Conservation (phyloP, 2,797 vertebrate genomes). For the Sciurus vulgaris region DNA sequence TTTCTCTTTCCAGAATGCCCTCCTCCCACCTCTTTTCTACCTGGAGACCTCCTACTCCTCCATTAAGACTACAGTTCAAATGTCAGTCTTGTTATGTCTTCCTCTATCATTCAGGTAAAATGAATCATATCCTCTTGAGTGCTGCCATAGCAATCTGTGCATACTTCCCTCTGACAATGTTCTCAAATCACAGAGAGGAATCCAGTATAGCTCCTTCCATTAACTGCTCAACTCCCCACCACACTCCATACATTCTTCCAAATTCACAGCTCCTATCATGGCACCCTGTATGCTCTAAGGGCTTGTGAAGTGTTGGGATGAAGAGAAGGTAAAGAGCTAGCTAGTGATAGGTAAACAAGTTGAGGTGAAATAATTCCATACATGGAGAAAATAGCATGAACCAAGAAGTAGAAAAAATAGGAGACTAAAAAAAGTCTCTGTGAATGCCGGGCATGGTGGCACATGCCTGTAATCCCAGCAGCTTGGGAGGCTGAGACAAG, state of each 20-base stretch:
- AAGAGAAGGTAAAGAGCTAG: background rate
- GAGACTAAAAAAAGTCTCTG: background rate
- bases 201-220: background rate
- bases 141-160: background rate
- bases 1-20: conserved; percentile 20
- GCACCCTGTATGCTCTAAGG: background rate
- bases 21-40: conserved; percentile 21
- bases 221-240: background rate
- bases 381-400: background rate
- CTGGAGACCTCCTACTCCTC: background rate
- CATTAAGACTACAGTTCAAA: conserved; percentile 57
- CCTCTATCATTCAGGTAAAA: conserved; percentile 57
- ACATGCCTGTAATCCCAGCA: too few relatives aligned
- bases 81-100: conserved; percentile 56
- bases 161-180: background rate
- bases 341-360: background rate
- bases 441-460: background rate
- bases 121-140: conserved; percentile 59
- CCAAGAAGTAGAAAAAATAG: background rate
- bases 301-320: background rate
- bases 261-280: background rate
- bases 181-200: background rate
- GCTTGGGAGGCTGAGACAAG: too few relatives aligned
- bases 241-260: background rate
- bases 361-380: background rate